Base-by-base conservation (phyloP, 2,797 vertebrate genomes). In the Acipenser oxyrinchus region DNA sequence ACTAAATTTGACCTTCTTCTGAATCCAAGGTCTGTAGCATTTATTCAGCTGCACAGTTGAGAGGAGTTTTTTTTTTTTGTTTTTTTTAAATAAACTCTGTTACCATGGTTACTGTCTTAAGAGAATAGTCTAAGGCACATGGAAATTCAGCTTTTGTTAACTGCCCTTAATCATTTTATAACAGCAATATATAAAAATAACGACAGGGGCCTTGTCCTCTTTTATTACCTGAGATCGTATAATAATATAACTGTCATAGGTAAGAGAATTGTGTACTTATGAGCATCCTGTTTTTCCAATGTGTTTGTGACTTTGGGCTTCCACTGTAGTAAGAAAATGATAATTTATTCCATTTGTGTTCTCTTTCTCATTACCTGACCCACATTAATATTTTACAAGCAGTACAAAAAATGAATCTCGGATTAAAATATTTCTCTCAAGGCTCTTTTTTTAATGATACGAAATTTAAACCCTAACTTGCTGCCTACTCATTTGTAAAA, bases 331-430 rank as follows among this genome's bases (percentile, higher is more conserved):
- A 88, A 87, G 85, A 79, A 74, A 80, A 82, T 83, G 81, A 77
- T 81, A 82, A 88, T 86, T 81, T 76, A 68, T 80, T 81, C 67
- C 70, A 77, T 78, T 84, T 79, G 13, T 77, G 81, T 77, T 82
- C 82, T 82, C 80, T 51, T 68, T 69, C 76, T 74, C 66, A 52
- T 72, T 75, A 81, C 37, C 3, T 67, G 74, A 70, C 74, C 70
- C 61, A 57, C 60, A 70, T 60, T 76, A 71, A 81, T 87, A 84
- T 87, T 89, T 84, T 84, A 88, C 86, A 86, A 71, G 82, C 69
- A 65, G 77, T 74, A 51, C 70, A 73, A 70, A 78, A 78, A 83
- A 83, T 37, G 57, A 76, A 79, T 77, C 68, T 71, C 64, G 76
- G 74, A 80, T 80, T 66, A 74, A 74, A 74, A 69, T 69, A 70